These are phyloP conservation scores for Rousettus madagascariensis DNA, from an alignment of 2,797 vertebrate species.

Conservation along the genomic window DNA sequence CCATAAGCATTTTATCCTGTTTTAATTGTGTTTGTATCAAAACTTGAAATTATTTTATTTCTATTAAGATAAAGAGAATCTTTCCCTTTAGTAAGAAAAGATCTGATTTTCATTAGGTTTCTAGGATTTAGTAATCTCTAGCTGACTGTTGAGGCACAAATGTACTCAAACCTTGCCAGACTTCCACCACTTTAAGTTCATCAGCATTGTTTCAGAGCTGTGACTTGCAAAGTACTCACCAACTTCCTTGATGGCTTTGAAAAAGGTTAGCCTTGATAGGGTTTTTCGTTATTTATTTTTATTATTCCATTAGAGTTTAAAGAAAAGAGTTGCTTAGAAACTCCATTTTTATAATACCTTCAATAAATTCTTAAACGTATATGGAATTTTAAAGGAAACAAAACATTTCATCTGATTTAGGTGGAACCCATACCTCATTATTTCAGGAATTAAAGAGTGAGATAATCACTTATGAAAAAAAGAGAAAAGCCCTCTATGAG, in stretches of 20 bases:
- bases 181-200: not conserved
- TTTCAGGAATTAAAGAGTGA: conserved; percentile 46
- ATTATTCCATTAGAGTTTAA: conserved; percentile 8
- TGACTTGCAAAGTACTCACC: not conserved
- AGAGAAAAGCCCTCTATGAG: not conserved
- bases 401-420: conserved; percentile 40
- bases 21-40: conserved; percentile 54
- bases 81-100: conserved; percentile 38
- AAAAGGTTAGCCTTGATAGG: conserved; percentile 27
- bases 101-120: not conserved
- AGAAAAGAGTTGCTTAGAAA: conserved; percentile 48
- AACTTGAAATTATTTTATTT: conserved; percentile 55
- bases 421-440: not conserved
- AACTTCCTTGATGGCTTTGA: not conserved
- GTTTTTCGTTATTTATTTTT: conserved; percentile 49
- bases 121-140: not conserved
- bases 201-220: not conserved
- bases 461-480: not conserved
- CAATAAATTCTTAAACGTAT: conserved; percentile 43
- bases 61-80: conserved; percentile 30
- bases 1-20: not conserved
- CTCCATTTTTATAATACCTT: conserved; percentile 44
- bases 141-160: not conserved
- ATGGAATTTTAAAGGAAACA: conserved; percentile 45
- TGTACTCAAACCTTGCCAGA: not conserved